phyloP scores from a whole-genome alignment of 2,113 vertebrate genomes.

The Penelope pileata region DNA sequence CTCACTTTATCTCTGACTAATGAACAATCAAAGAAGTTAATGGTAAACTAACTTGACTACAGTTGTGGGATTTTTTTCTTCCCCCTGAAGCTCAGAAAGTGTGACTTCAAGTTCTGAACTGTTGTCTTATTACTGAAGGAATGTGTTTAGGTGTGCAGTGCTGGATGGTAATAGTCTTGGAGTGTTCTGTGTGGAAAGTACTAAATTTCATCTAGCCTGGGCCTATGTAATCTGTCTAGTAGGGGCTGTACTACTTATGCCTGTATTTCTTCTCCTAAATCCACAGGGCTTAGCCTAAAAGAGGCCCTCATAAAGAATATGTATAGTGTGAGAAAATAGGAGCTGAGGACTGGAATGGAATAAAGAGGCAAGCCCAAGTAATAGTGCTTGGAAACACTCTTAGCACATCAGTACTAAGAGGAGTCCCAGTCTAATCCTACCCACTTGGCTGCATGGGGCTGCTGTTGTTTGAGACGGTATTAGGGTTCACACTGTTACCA shows the following conservation, averaged over 20 bases:
- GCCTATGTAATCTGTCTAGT: not conserved
- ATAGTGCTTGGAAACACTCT: not conserved
- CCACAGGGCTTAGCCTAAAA: not conserved
- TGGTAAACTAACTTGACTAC: not conserved
- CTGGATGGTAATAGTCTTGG: not conserved
- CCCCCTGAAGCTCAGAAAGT: not conserved
- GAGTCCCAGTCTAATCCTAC: not conserved
- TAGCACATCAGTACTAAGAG: not conserved
- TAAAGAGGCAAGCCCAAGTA: not conserved
- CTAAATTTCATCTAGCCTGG: not conserved
- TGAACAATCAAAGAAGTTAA: not conserved
- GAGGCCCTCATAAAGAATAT: not conserved
- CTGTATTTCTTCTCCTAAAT: not conserved
- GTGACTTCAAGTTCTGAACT: not conserved
- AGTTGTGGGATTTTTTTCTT: not conserved
- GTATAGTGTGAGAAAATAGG: rapidly evolving
- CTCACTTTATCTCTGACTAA: not conserved
- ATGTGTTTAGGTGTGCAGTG: not conserved
- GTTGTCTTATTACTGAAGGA: not conserved
- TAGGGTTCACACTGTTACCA: not conserved
- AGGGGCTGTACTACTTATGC: not conserved
- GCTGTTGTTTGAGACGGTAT: not conserved
- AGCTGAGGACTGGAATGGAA: not conserved
- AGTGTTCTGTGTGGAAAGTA: not conserved
- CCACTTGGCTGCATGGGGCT: not conserved